Base-by-base conservation (phyloP, 2,113 vertebrate species). In the Anoplopoma fimbria region DNA sequence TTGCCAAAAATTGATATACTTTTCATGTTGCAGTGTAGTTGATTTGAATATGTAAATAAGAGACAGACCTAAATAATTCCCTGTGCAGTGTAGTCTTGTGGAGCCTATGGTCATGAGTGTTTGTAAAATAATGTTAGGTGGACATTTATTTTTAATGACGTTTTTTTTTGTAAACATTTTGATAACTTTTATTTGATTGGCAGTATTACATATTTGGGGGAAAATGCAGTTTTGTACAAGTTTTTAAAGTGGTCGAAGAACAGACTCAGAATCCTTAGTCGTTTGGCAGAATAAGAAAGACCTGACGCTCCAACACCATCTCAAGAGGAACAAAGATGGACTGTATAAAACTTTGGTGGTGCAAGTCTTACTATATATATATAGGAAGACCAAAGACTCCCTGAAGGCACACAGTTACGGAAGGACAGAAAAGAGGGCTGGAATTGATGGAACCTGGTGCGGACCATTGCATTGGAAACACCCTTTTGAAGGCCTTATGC, bases 1-100 rank as follows among this genome's bases (percentile, higher is more conserved):
- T 70, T 68, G 42, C 51, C 76, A 75, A 6, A 81, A 34, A 75
- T 84, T 68, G 55, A 8, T 29, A 77, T 81, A 21, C 69, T 84
- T 77, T 25, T 51, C 25, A 33, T 10, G 8, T 29, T 69, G 36
- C 51, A 45, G 21, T 69, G 27, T 57, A 62, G 77, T 58, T 69
- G 49, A 71, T 79, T 40, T 60, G 69, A 70, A 83, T 27, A 40
- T 76, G 61, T 38, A 23, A 65, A 77, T 74, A 38, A 79, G 58
- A 64, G 14, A 68, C 74, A 67, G 74, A 70, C 33, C 3, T 33
- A 34, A 12, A 65, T 76, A 1, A 34, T 73, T 79, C 51, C n/a
- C 70, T 70, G 12, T 23, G 12, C 36, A 49, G 58, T 36, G 9
- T 68, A 55, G 64, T 75, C 38, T 25, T 53, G 6, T 75, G 34